Conservation (phyloP, 2,113 vertebrate species). For the Cyprinus carpio region DNA sequence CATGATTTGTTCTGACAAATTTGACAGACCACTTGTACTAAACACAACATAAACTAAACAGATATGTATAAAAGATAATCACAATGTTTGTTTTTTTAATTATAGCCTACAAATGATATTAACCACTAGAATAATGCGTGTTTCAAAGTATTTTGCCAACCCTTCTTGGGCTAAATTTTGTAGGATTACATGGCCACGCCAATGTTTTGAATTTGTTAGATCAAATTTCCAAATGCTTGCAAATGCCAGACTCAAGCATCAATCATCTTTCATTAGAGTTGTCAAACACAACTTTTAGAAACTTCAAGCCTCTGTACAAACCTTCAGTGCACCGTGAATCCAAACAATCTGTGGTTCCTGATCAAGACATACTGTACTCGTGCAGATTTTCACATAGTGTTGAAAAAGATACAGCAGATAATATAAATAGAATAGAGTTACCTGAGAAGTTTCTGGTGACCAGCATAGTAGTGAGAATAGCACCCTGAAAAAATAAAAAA, state of each 20-base stretch:
- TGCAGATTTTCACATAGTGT: neutral
- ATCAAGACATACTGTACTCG: neutral
- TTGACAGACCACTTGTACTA: too few relatives aligned
- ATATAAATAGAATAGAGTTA: conserved; percentile 59
- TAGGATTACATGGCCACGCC: neutral
- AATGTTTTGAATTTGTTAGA: neutral
- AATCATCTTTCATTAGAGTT: neutral
- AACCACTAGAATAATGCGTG: too few relatives aligned
- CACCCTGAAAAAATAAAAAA: conserved; percentile 72
- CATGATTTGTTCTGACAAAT: too few relatives aligned
- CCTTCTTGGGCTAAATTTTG: neutral
- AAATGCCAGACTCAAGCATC: neutral
- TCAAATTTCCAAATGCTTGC: neutral
- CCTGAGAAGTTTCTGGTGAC: conserved; percentile 98
- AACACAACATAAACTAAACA: too few relatives aligned
- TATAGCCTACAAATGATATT: too few relatives aligned
- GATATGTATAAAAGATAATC: too few relatives aligned
- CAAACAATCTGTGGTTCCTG: neutral
- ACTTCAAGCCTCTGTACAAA: neutral
- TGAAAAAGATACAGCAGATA: too few relatives aligned
- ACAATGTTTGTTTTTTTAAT: too few relatives aligned
- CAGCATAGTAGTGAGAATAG: conserved; percentile 96
- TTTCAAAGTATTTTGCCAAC: too few relatives aligned
- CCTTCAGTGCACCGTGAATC: neutral
- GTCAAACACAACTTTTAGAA: neutral